A percentile compares a stretch with the other conserved stretches of the same genome.
Conservation (phyloP, 37 sponge, comb jelly and placozoan species). For the Beroe ovata region DNA sequence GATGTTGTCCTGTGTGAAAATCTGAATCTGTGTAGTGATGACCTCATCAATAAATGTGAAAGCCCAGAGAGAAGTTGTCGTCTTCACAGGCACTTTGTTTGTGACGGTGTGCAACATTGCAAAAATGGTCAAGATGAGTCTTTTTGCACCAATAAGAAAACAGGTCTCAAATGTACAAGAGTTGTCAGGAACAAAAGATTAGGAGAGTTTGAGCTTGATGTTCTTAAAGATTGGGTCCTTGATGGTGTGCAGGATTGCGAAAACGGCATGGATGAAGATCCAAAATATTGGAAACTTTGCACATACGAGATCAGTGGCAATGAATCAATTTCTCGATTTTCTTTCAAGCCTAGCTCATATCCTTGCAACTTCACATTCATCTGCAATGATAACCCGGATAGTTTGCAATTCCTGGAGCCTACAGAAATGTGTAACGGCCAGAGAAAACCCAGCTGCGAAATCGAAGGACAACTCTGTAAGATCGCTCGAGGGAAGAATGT, state of each 20-base stretch:
- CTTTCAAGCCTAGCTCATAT: neutral
- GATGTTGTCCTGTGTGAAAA: conserved; percentile 9
- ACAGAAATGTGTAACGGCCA: neutral
- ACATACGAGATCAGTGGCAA: neutral
- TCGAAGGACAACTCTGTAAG: neutral
- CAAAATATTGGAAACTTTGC: conserved; percentile 20
- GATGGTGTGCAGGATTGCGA: conserved; percentile 27
- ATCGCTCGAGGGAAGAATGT: conserved; percentile 5
- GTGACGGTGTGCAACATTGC: conserved; percentile 15
- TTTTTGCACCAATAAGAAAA: neutral
- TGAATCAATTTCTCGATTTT: neutral
- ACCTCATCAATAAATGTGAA: conserved; percentile 8
- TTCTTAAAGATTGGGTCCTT: conserved; percentile 44
- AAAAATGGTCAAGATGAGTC: neutral
- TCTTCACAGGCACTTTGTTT: conserved; percentile 35
- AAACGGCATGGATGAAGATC: conserved; percentile 10
- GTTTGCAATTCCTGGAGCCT: neutral
- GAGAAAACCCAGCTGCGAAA: neutral
- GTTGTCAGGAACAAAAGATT: neutral
- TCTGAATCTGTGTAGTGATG: neutral
- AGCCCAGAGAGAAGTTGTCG: conserved; percentile 15
- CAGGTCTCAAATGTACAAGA: neutral
- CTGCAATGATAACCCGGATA: neutral
- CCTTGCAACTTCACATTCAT: conserved; percentile 28
- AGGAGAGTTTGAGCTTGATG: neutral